These are phyloP conservation scores for Silurus aristotelis DNA, from an alignment of 2,797 vertebrate genomes.

Conservation along the genomic window DNA sequence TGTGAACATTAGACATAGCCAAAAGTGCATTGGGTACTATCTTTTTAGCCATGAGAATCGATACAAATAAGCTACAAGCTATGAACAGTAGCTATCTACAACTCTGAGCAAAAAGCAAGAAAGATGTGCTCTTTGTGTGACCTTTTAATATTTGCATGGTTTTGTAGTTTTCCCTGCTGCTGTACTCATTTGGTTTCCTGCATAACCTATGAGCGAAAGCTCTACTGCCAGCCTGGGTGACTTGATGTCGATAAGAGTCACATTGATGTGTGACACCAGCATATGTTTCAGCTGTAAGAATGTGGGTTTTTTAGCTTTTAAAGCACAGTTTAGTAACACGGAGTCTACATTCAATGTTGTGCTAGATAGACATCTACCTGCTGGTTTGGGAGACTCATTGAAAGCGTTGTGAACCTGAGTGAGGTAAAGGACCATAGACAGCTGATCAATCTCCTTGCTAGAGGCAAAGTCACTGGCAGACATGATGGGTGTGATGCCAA, in stretches of 20 bases:
- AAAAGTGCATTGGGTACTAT: not conserved
- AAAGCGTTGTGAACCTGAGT: constrained; percentile 85
- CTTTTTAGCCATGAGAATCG: not conserved
- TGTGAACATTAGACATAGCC: not conserved
- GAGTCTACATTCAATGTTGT: not conserved
- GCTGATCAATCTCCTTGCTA: constrained; percentile 74
- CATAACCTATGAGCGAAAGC: not conserved
- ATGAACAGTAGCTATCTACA: not conserved
- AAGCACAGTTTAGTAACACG: not conserved
- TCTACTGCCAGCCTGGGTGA: not conserved
- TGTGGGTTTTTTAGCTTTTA: too few relatives aligned
- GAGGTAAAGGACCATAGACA: constrained; percentile 91
- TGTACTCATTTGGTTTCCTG: not conserved
- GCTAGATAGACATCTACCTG: constrained; percentile 65
- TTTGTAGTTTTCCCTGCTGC: not conserved
- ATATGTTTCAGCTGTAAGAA: not conserved
- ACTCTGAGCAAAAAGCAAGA: not conserved
- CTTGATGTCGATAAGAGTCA: not conserved
- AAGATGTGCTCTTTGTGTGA: not conserved
- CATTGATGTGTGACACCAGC: not conserved
- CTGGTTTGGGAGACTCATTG: constrained; percentile 52
- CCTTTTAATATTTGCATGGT: not conserved
- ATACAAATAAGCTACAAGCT: not conserved
- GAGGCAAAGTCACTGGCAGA: constrained; percentile 78
- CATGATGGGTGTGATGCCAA: constrained; percentile 86